Conservation (phyloP, 1,140 invertebrate genomes). For the Drosophila asahinai region DNA sequence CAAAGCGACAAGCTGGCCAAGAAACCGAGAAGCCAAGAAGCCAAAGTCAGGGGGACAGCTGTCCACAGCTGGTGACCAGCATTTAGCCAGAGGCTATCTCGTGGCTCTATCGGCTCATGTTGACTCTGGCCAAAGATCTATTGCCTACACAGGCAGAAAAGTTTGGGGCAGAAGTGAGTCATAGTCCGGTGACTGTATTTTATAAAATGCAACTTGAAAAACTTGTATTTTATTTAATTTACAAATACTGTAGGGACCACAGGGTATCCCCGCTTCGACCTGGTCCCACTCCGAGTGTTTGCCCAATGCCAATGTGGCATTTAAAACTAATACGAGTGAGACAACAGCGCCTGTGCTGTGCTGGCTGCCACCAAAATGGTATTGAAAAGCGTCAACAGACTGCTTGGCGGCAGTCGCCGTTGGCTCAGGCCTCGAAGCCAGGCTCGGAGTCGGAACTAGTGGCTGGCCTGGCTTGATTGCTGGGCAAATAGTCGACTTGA, state of each 20-base stretch:
- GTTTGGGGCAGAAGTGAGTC: constrained; percentile 7
- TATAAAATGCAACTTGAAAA: too few species aligned
- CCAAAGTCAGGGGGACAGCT: constrained; percentile 44
- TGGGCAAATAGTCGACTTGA: constrained; percentile 61
- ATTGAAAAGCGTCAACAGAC: constrained; percentile 79
- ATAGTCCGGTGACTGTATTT: neutral
- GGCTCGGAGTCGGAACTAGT: constrained; percentile 44
- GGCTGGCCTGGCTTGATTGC: constrained; percentile 49
- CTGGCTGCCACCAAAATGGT: constrained; percentile 75
- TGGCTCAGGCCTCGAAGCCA: constrained; percentile 15
- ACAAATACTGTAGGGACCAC: too few species aligned
- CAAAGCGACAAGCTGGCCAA: constrained; percentile 48
- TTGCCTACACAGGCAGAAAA: constrained; percentile 18
- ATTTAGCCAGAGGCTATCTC: constrained; percentile 52
- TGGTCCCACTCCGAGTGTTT: constrained; percentile 57
- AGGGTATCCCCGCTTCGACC: constrained; percentile 47
- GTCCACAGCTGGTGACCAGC: constrained; percentile 53
- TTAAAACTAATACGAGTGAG: constrained; percentile 78
- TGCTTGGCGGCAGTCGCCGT: constrained; percentile 67
- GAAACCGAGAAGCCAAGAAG: constrained; percentile 15
- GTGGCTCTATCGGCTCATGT: constrained; percentile 28
- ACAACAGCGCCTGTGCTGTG: constrained; percentile 43
- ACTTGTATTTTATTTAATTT: too few species aligned
- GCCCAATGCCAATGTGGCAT: constrained; percentile 79
- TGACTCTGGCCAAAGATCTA: constrained; percentile 41